These are phyloP conservation scores for Meiosimyza decipiens DNA, from an alignment of 2,888 invertebrate species.

Conservation along the genomic window DNA sequence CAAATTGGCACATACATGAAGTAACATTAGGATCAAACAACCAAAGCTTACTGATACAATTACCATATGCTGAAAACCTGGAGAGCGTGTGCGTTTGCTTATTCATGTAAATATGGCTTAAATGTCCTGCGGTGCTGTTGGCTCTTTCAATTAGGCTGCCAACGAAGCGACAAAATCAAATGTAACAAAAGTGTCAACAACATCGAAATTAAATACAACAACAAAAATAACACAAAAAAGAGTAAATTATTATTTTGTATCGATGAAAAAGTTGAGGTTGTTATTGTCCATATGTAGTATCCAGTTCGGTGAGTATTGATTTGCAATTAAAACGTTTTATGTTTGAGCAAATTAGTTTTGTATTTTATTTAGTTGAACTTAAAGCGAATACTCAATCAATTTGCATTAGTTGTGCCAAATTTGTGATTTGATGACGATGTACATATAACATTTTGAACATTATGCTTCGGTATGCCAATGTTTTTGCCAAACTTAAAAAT, in stretches of 20 bases:
- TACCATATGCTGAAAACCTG: constrained; percentile 22
- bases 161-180: constrained; percentile 40
- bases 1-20: no score
- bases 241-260: no score
- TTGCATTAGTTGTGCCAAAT: background rate
- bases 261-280: no score
- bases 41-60: no score
- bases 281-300: no score
- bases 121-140: constrained; percentile 44
- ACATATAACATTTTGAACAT: no score
- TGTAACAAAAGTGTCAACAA: constrained; percentile 33
- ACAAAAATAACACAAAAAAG: constrained; percentile 18
- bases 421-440: background rate
- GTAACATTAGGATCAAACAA: no score
- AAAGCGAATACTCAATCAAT: constrained; percentile 8
- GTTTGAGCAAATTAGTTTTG: constrained; percentile 16
- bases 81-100: constrained; percentile 5
- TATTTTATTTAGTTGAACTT: constrained; percentile 17
- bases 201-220: constrained; percentile 28
- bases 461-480: no score
- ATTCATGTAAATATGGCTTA: constrained; percentile 37
- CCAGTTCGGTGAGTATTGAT: background rate
- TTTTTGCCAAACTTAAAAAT: no score
- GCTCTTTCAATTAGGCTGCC: constrained; percentile 46
- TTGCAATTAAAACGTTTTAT: constrained; percentile 3